Percentiles rank a stretch among this genome's conserved stretches.
These are phyloP conservation scores for Vicugna pacos DNA, from an alignment of 2,113 vertebrate genomes.

Conservation along the genomic window DNA sequence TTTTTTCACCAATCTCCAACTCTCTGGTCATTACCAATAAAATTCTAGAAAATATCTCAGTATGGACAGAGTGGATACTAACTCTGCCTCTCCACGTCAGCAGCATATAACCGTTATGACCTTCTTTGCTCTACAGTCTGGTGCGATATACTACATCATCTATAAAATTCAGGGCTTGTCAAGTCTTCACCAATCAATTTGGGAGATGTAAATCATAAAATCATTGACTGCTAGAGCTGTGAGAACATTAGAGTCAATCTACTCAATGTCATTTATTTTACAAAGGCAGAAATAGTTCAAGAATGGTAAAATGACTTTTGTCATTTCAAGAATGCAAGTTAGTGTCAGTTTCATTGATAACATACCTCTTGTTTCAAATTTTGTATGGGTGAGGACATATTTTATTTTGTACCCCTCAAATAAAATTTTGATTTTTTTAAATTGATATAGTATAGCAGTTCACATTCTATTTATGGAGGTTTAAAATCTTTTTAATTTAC, in stretches of 20 bases:
- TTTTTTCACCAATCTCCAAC: neutral
- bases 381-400: neutral
- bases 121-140: neutral
- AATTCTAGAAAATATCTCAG: neutral
- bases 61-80: neutral
- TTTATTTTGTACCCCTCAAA: neutral
- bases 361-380: neutral
- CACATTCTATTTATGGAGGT: constrained; percentile 49
- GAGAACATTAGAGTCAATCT: neutral
- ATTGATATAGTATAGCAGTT: neutral
- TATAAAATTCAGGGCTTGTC: neutral
- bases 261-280: neutral
- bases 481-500: constrained; percentile 59
- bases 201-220: neutral
- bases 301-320: neutral
- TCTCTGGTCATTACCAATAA: neutral
- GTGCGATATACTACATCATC: neutral
- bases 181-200: neutral
- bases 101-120: neutral
- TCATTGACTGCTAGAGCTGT: neutral
- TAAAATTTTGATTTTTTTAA: constrained; percentile 26
- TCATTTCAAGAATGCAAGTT: neutral
- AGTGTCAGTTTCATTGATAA: neutral
- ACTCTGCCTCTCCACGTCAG: neutral
- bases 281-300: neutral